These are phyloP conservation scores for Scomberomorus guttatus DNA, from an alignment of 2,797 vertebrate species.

Conservation along the genomic window DNA sequence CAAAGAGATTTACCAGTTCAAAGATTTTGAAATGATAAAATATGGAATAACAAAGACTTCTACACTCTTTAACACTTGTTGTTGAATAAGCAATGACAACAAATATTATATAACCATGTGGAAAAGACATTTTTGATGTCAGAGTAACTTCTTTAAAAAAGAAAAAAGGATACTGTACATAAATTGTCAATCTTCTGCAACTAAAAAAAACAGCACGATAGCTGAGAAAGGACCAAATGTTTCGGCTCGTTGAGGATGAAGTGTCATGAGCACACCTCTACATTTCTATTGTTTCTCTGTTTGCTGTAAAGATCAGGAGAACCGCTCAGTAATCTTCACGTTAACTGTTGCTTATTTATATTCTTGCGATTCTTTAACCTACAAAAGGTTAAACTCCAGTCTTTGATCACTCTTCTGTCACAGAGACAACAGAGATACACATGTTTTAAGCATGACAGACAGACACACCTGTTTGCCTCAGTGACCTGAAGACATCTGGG, in stretches of 20 bases:
- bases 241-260: background rate
- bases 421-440: constrained; percentile 27
- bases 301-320: background rate
- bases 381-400: constrained; percentile 12
- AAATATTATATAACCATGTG: too few species aligned
- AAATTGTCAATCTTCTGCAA: background rate
- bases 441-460: background rate
- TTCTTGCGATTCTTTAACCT: constrained; percentile 18
- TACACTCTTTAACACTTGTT: background rate
- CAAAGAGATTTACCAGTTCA: background rate
- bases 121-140: background rate
- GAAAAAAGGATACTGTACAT: background rate
- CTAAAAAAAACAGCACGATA: background rate
- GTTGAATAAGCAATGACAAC: background rate
- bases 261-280: background rate
- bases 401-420: constrained; percentile 22
- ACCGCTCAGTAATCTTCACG: constrained; percentile 4
- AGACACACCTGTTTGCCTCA: constrained; percentile 75
- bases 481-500: constrained; percentile 62
- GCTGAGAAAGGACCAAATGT: background rate
- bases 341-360: constrained; percentile 19
- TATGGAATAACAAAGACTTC: background rate
- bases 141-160: background rate
- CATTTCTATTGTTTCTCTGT: constrained; percentile 1
- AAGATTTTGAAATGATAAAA: background rate